These are phyloP conservation scores for Callimorpha dominula DNA, from an alignment of 2,888 invertebrate species.

Conservation along the genomic window DNA sequence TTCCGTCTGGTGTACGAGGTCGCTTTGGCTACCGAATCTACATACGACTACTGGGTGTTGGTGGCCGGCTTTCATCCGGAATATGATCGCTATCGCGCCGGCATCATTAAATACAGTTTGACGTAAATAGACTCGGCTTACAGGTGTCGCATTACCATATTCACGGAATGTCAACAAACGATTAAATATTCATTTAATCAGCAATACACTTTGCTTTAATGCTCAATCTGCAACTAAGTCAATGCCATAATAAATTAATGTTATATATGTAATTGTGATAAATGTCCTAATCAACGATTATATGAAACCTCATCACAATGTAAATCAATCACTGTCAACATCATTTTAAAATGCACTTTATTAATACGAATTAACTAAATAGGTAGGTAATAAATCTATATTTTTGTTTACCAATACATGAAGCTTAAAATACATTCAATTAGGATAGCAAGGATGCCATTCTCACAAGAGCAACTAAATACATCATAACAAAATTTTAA, in stretches of 20 bases:
- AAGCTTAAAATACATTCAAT: slow-evolving; percentile 17
- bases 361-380: slow-evolving; percentile 15
- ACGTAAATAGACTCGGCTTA: slow-evolving; percentile 65
- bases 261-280: slow-evolving; percentile 17
- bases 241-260: slow-evolving; percentile 13
- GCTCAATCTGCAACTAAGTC: slow-evolving; percentile 8
- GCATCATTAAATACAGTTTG: slow-evolving; percentile 66
- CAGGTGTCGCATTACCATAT: slow-evolving; percentile 74
- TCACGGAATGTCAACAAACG: slow-evolving; percentile 70
- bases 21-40: slow-evolving; percentile 72
- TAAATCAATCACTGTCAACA: neutral
- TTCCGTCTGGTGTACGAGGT: slow-evolving; percentile 67
- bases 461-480: slow-evolving; percentile 28
- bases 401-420: too few species aligned
- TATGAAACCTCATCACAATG: slow-evolving; percentile 4
- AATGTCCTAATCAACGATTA: neutral
- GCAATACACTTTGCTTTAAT: slow-evolving; percentile 44
- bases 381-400: slow-evolving; percentile 30
- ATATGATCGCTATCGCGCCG: slow-evolving; percentile 61
- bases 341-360: slow-evolving; percentile 27
- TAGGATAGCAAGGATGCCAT: slow-evolving; percentile 21
- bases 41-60: slow-evolving; percentile 60
- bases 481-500: slow-evolving; percentile 41
- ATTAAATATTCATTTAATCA: slow-evolving; percentile 69
- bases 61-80: slow-evolving; percentile 67